These are phyloP conservation scores for Corbicula japonica DNA, from an alignment of 2,888 invertebrate species.

Conservation along the genomic window DNA sequence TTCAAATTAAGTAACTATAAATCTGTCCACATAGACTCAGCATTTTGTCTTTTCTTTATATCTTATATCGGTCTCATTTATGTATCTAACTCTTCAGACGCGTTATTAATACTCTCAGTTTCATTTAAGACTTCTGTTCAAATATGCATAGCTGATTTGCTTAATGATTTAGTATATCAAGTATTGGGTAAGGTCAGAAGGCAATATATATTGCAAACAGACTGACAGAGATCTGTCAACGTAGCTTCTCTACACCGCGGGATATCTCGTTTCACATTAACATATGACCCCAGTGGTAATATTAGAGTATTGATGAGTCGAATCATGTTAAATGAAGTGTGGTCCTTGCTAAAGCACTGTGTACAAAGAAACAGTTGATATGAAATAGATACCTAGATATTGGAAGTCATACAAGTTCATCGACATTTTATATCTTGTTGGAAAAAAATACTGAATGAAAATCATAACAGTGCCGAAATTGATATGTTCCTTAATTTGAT, in stretches of 20 bases:
- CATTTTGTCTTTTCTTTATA: too few relatives aligned
- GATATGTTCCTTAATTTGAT: too few relatives aligned
- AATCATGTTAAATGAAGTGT: constrained; percentile 31
- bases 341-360: constrained; percentile 8
- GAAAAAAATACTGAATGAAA: too few relatives aligned
- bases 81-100: too few relatives aligned
- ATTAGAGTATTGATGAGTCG: constrained; percentile 32
- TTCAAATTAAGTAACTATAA: too few relatives aligned
- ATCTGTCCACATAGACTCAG: too few relatives aligned
- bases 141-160: constrained; percentile 29
- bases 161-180: constrained; percentile 36
- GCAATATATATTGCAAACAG: constrained; percentile 48
- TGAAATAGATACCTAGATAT: constrained; percentile 20
- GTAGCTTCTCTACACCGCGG: constrained; percentile 40
- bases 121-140: constrained; percentile 25
- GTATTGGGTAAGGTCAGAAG: constrained; percentile 36
- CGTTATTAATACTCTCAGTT: neutral
- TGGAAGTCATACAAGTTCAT: constrained; percentile 20
- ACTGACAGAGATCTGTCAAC: constrained; percentile 53
- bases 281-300: constrained; percentile 31
- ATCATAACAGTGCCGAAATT: too few relatives aligned
- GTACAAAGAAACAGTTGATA: constrained; percentile 11
- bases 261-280: constrained; percentile 41
- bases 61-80: neutral
- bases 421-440: too few relatives aligned